phyloP scores from a whole-genome alignment of 2,113 vertebrate genomes.

The Phoxinus phoxinus region DNA sequence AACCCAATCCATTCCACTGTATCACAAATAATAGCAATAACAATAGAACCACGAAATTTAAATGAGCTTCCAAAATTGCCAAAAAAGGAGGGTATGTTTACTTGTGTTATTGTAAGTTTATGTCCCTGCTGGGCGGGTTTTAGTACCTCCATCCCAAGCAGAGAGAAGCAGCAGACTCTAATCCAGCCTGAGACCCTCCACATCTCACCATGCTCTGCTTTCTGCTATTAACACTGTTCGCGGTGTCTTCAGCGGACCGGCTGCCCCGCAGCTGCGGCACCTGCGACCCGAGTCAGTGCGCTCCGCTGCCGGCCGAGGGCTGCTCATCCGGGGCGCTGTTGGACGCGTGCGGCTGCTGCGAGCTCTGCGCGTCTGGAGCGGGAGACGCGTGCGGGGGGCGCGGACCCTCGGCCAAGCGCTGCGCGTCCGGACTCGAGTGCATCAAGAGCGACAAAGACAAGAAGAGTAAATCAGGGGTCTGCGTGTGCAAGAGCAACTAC shows the following conservation, averaged over 20 bases:
- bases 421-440: conserved; percentile 83
- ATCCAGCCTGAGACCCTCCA: conserved; percentile 5
- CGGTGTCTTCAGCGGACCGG: conserved; percentile 16
- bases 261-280: conserved; percentile 69
- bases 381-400: conserved; percentile 78
- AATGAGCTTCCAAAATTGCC: not conserved
- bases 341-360: conserved; percentile 83
- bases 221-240: conserved; percentile 30
- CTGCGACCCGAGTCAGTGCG: conserved; percentile 75
- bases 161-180: not conserved
- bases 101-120: not conserved
- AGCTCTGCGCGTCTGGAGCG: conserved; percentile 78
- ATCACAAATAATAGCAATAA: not conserved
- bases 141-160: conserved; percentile 17
- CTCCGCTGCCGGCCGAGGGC: conserved; percentile 74
- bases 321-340: conserved; percentile 73
- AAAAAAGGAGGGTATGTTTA: not conserved
- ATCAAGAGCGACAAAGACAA: conserved; percentile 66
- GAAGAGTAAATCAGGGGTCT: conserved; percentile 75
- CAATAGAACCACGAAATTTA: not conserved
- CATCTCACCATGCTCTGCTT: conserved; percentile 60
- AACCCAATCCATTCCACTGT: not conserved
- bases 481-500: conserved; percentile 83
- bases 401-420: conserved; percentile 69
- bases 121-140: conserved; percentile 23